Conservation (phyloP, 2,888 invertebrate species). For the Digitonthophagus gazella region DNA sequence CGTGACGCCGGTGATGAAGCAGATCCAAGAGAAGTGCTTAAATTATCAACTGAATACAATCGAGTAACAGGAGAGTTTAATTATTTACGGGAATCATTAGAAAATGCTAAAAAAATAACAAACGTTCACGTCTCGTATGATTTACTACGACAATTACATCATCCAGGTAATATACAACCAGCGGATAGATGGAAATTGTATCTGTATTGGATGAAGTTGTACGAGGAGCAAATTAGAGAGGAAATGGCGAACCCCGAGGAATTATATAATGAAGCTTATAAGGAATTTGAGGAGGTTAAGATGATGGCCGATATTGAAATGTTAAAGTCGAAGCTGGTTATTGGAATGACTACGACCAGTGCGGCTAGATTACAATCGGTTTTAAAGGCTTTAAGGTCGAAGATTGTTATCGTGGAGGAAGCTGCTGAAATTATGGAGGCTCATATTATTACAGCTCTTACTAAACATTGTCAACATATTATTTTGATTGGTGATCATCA, state of each 20-base stretch:
- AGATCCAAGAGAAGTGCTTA: background rate
- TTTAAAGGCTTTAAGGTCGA: constrained; percentile 60
- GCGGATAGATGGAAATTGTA: constrained; percentile 45
- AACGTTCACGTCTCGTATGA: background rate
- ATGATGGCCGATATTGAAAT: constrained; percentile 60
- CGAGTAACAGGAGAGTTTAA: background rate
- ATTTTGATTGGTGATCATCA: constrained; percentile 86
- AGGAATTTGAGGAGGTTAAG: constrained; percentile 34
- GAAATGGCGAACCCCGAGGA: constrained; percentile 33
- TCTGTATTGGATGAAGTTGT: constrained; percentile 40
- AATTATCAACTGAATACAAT: background rate
- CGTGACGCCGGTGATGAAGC: background rate
- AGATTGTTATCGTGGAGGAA: constrained; percentile 81
- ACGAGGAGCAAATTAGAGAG: constrained; percentile 29
- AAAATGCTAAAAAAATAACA: background rate
- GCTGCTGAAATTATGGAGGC: constrained; percentile 86
- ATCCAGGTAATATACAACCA: constrained; percentile 37
- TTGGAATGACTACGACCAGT: constrained; percentile 77
- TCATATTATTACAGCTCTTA: constrained; percentile 77
- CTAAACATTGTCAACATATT: constrained; percentile 71
- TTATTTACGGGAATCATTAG: background rate
- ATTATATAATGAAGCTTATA: constrained; percentile 34
- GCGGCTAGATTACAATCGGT: constrained; percentile 68
- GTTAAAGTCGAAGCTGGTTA: constrained; percentile 56
- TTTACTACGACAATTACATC: background rate